Evolutionary conservation across 2,797 vertebrate species (phyloP), one percentile per base, ranked within the genome.

Genomic region (Orientallactaga sibirica): DNA sequence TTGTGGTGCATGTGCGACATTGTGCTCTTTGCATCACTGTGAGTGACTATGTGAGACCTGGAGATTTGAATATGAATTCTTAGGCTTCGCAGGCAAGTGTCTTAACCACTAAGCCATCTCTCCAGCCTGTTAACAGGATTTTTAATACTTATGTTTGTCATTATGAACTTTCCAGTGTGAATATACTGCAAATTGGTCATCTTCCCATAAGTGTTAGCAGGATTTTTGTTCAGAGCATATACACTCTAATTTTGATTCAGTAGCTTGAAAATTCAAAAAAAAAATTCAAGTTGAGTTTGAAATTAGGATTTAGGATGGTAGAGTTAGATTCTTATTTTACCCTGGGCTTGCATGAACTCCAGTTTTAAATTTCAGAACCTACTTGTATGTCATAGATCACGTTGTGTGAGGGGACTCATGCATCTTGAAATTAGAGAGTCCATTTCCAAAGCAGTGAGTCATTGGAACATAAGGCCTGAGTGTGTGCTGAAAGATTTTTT

Each of bases 261-360:
- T 81, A 27, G 48, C 75, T 66, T 66, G 64, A 24, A 5, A 25
- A 7, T 9, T 24, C n/a, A 94, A 88, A 80, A 6, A 85, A 92
- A 79, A 90, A 92, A 76, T 48, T 88, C 66, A 77, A n/a, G 11
- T 92, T 85, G 29, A 76, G n/a, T 92, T 90, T 92, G 62, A 92
- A 79, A 75, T 79, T 79, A 76, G 29, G 33, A 88, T 61, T 71
- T 79, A 27, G 27, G 75, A 52, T 86, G 16, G 33, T 68, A 25
- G 12, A 76, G 22, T 29, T 70, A 9, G 2, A 87, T 70, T 86
- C 73, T 87, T 79, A 74, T 85, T 93, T 95, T 81, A 5, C n/a
- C 37, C n/a, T 55, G 29, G 29, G 37, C 66, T n/a, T 4, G 33
- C 2, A 58, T 6, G 74, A 71, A 43, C 66, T 81, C 55, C 67